phyloP scores from a whole-genome alignment of 2,113 vertebrate species.

The Megaceryle torquata region DNA sequence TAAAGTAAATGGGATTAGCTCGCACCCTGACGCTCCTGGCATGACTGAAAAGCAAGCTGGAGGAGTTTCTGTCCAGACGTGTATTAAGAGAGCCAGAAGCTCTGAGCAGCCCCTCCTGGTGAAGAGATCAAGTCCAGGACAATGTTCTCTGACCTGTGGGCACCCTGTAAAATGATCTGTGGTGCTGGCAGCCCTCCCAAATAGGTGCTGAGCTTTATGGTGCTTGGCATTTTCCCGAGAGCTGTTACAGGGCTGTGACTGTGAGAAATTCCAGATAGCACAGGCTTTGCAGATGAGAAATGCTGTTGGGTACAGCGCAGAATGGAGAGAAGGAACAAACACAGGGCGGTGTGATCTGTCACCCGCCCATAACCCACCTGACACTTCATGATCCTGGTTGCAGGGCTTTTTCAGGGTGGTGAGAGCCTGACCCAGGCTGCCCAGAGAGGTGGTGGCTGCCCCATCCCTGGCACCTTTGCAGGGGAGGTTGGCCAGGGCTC shows the following conservation, averaged over 20 bases:
- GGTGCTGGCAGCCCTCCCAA: not conserved
- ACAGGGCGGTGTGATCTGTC: not conserved
- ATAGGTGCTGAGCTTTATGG: not conserved
- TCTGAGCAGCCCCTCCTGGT: not conserved
- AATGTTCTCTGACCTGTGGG: not conserved
- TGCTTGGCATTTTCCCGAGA: not conserved
- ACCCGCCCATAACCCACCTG: not conserved
- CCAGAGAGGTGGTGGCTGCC: not conserved
- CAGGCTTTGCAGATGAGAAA: not conserved
- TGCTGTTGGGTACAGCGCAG: not conserved
- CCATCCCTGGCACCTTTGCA: not conserved
- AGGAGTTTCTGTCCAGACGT: not conserved
- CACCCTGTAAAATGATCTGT: not conserved
- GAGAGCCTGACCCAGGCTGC: not conserved
- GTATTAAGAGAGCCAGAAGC: not conserved
- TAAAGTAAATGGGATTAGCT: not conserved
- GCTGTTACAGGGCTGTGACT: not conserved
- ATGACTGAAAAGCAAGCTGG: not conserved
- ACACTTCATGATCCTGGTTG: not conserved
- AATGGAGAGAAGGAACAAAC: not conserved
- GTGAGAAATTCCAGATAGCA: not conserved
- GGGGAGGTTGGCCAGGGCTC: not conserved
- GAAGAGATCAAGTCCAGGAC: not conserved
- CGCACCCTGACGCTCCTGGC: not conserved
- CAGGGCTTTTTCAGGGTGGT: not conserved